phyloP scores from a whole-genome alignment of 2,888 invertebrate genomes.

The Epistrophella euchroma region DNA sequence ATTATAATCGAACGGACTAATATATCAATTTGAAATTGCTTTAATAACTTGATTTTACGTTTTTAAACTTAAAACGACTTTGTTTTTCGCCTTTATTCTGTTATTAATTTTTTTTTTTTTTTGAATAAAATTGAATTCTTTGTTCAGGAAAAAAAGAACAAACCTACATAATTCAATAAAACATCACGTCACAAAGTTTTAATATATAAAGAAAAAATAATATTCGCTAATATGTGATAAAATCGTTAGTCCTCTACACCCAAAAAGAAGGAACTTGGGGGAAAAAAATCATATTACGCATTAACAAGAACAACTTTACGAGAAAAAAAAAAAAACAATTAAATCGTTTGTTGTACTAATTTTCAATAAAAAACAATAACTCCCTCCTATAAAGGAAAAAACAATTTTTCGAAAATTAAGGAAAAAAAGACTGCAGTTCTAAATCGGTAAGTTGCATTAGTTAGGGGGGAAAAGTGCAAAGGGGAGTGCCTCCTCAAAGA shows the following conservation, averaged over 20 bases:
- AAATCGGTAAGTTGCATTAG: constrained; percentile 59
- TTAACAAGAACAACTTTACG: constrained; percentile 53
- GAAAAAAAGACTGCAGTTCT: constrained; percentile 52
- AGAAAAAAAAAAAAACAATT: constrained; percentile 4
- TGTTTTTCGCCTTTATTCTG: constrained; percentile 35
- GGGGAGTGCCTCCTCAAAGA: constrained; percentile 23
- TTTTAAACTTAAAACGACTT: constrained; percentile 26
- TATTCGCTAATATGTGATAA: constrained; percentile 39
- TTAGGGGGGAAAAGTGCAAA: constrained; percentile 5
- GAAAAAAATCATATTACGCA: constrained; percentile 61
- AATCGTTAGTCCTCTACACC: constrained; percentile 49
- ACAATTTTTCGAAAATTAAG: neutral
- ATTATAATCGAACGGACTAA: neutral
- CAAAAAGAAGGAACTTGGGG: constrained; percentile 9
- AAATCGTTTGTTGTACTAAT: neutral
- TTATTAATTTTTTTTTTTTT: constrained; percentile 20
- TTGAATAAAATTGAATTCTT: constrained; percentile 42
- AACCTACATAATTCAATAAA: constrained; percentile 39
- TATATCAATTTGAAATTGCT: neutral
- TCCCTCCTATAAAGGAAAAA: constrained; percentile 29
- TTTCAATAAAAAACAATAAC: constrained; percentile 48
- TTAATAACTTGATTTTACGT: constrained; percentile 27
- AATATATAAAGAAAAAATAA: constrained; percentile 33
- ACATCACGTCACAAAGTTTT: constrained; percentile 27
- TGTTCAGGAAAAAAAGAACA: constrained; percentile 38